Percentiles rank a stretch among this genome's conserved stretches.
Evolutionary conservation across 2,888 invertebrate genomes (phyloP).

Genomic region (Meliscaeva auricollis): DNA sequence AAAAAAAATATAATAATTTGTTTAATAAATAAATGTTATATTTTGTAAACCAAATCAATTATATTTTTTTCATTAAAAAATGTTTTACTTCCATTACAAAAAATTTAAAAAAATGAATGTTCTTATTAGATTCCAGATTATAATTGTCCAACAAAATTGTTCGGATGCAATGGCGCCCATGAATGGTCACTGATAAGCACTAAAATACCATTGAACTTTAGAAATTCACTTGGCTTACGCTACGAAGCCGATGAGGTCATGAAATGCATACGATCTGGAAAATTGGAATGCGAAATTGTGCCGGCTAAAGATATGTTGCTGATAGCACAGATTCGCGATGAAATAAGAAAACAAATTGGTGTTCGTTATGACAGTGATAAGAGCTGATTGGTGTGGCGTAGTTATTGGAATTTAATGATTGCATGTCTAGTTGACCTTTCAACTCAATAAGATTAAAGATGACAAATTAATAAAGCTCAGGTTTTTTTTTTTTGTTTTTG

Average conservation of each 20-base stretch:
- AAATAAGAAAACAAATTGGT: conserved; percentile 88
- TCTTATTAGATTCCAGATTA: conserved; percentile 85
- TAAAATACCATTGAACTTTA: conserved; percentile 86
- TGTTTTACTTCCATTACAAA: too few relatives aligned
- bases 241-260: conserved; percentile 91
- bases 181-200: conserved; percentile 87
- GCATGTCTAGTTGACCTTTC: conserved; percentile 16
- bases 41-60: neutral
- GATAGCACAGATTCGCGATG: conserved; percentile 89
- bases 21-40: too few relatives aligned
- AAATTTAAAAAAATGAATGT: neutral
- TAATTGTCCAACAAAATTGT: conserved; percentile 87
- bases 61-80: too few relatives aligned
- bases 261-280: conserved; percentile 87
- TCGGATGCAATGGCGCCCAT: conserved; percentile 82
- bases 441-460: conserved; percentile 8
- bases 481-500: conserved; percentile 1
- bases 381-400: conserved; percentile 14
- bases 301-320: conserved; percentile 87
- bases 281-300: conserved; percentile 88
- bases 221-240: conserved; percentile 89
- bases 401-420: neutral
- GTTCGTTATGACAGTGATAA: conserved; percentile 84
- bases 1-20: too few relatives aligned
- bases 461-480: conserved; percentile 22